Percentiles rank a stretch among this genome's conserved stretches.
Conservation (phyloP, 2,888 invertebrate genomes). For the Melinaea menophilus region DNA sequence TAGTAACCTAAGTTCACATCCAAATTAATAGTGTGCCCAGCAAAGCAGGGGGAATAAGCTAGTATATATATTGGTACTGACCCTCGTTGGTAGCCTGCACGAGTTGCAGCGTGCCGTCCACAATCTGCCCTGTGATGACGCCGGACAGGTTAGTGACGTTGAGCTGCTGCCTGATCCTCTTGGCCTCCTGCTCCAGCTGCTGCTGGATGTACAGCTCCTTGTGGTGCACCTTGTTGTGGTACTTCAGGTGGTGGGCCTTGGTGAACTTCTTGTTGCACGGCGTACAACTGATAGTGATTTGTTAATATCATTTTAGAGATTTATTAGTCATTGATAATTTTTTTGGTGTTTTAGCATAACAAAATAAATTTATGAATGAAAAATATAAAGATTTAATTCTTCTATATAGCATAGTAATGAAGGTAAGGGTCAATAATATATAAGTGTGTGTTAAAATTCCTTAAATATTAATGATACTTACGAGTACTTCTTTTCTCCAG, state of each 20-base stretch:
- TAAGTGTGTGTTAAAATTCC: neutral
- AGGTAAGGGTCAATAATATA: neutral
- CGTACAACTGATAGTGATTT: conserved; percentile 47
- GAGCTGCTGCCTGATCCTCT: conserved; percentile 66
- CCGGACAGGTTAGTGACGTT: conserved; percentile 61
- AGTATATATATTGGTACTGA: conserved; percentile 25
- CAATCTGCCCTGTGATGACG: conserved; percentile 64
- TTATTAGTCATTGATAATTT: neutral
- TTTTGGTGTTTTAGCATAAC: neutral
- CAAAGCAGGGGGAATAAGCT: too few species aligned
- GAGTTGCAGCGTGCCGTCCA: conserved; percentile 63
- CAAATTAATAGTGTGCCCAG: too few species aligned
- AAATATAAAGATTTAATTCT: too few species aligned
- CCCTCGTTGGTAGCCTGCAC: conserved; percentile 54
- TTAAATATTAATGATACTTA: conserved; percentile 46
- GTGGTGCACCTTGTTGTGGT: conserved; percentile 77
- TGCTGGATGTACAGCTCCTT: conserved; percentile 70
- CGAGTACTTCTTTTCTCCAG: conserved; percentile 74
- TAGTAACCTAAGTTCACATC: too few species aligned
- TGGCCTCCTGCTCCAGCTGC: conserved; percentile 66
- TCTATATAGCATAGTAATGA: too few species aligned
- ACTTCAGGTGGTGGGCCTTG: conserved; percentile 72
- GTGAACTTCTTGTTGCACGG: conserved; percentile 76
- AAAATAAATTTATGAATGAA: too few species aligned
- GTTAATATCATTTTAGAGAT: neutral